Base-by-base conservation (phyloP, 1,140 invertebrate genomes). In the Drosophila serrata region DNA sequence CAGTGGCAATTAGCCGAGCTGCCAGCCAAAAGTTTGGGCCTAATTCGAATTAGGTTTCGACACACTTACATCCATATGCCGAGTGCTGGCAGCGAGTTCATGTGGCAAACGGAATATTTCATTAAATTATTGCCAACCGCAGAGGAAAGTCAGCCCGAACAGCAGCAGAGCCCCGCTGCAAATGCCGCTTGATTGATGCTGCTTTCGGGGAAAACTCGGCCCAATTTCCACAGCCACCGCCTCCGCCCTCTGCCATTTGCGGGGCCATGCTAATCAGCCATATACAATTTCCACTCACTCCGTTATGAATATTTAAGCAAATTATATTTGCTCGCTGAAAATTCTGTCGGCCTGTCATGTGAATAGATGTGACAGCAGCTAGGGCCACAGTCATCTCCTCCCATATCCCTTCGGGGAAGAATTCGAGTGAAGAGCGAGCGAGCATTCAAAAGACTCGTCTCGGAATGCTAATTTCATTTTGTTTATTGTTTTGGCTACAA, bases 401-500 rank as follows among this genome's bases (percentile, higher is more conserved):
- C 45, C n/a, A 51, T 5, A 1, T 15, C 9, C 46, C n/a, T 19
- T 13, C 12, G 13, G 31, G 33, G 15, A 24, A 55, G 51, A 55
- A 55, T 55, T 55, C 33, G 8, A 37, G 51, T 37, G 8, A 15
- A 37, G 33, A 37, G 33, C 51, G 8, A 24, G 51, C 51, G 7
- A 37, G 51, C 51, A 37, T 37, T 55, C 22, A 53, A 19, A 56
- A 33, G 37, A 51, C n/a, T n/a, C 53, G 12, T 40, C 29, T 72
- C 35, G 68, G 48, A 75, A 90, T 81, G 78, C 85, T 90, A 81
- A 90, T 90, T 85, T 79, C 51, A 85, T 90, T 90, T 81, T 85
- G 81, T 90, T 86, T 90, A 90, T 90, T 90, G 70, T 90, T 90
- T 90, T 90, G 69, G 69, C 75, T 75, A 85, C 81, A 85, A 90